A percentile compares a stretch with the other conserved stretches of the same genome.
Conservation (phyloP, 2,797 vertebrate genomes). For the Darevskia mixta region DNA sequence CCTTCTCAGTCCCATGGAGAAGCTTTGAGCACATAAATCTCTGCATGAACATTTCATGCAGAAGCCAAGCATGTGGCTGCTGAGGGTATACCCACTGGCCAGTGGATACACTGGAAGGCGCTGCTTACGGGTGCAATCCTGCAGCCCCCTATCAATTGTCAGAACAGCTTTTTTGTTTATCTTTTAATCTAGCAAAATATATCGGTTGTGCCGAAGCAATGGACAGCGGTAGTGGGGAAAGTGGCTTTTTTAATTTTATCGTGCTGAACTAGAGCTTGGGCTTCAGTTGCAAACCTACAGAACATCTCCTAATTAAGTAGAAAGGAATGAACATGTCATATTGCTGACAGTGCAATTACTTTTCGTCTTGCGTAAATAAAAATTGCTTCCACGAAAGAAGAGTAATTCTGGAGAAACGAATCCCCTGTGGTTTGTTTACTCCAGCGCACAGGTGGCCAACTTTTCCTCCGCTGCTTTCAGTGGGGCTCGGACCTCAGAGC, state of each 20-base stretch:
- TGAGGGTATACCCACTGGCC: neutral
- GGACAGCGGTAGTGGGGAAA: neutral
- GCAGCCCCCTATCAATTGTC: neutral
- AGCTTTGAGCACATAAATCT: neutral
- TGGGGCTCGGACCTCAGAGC: neutral
- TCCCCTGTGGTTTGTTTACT: neutral
- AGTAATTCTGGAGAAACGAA: neutral
- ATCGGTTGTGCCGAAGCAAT: neutral
- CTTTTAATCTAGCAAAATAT: neutral
- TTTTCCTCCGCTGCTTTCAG: neutral
- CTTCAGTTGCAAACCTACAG: neutral
- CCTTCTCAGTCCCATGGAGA: neutral
- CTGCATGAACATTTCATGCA: neutral
- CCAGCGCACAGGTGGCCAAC: neutral
- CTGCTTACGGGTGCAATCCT: neutral
- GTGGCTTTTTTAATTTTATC: neutral
- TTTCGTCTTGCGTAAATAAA: neutral
- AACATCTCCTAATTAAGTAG: slow-evolving; percentile 13
- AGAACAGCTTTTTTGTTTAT: neutral
- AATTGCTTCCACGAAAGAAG: neutral
- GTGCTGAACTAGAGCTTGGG: neutral
- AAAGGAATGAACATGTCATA: neutral
- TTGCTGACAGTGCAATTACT: slow-evolving; percentile 3
- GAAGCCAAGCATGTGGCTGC: neutral
- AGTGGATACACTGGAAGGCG: neutral